Percentiles rank a stretch among this genome's conserved stretches.
Conservation (phyloP, 2,113 vertebrate genomes). For the Balaeniceps rex region DNA sequence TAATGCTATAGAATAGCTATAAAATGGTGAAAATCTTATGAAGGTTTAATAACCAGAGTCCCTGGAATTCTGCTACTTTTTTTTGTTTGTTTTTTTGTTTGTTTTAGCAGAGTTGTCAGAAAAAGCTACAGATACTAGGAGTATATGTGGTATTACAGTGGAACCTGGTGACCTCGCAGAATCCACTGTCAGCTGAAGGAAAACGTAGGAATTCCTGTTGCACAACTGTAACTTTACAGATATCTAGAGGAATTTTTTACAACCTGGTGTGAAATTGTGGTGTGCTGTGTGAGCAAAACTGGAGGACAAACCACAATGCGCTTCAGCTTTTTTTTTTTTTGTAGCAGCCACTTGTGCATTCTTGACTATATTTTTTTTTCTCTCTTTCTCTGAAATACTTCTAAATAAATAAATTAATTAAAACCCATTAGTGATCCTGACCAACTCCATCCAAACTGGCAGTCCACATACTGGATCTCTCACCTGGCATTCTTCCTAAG, state of each 20-base stretch:
- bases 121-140: conserved; percentile 37
- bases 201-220: not conserved
- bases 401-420: not conserved
- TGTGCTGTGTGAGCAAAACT: not conserved
- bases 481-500: not conserved
- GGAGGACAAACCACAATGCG: not conserved
- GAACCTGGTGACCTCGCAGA: not conserved
- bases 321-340: not conserved
- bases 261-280: not conserved
- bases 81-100: not conserved
- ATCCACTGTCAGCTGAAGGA: not conserved
- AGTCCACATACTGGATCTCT: conserved; percentile 21
- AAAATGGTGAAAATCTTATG: conserved; percentile 59
- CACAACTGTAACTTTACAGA: not conserved
- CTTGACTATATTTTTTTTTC: not conserved
- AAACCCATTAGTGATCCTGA: not conserved
- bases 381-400: conserved; percentile 16
- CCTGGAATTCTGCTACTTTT: conserved; percentile 39
- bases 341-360: not conserved
- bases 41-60: conserved; percentile 55
- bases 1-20: conserved; percentile 56
- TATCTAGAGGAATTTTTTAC: conserved; percentile 6
- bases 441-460: not conserved
- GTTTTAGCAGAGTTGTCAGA: not conserved
- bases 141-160: not conserved